Evolutionary conservation across 1,140 invertebrate genomes (phyloP).

Genomic region (Drosophila triauraria): DNA sequence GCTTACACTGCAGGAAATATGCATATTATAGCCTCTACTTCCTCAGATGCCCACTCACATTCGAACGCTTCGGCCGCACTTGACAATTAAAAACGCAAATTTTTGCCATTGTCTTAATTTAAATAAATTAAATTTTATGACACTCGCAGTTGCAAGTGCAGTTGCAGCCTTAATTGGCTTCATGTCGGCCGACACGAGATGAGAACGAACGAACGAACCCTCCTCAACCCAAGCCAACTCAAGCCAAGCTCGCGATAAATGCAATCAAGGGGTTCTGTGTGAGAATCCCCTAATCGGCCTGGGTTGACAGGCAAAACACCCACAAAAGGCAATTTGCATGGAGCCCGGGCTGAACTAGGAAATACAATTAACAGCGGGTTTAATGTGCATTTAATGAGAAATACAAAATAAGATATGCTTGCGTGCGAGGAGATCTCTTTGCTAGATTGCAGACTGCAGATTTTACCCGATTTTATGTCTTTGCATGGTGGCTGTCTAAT

Average conservation of each 20-base stretch:
- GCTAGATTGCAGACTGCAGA: slow-evolving; percentile 22
- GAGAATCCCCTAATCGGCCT: slow-evolving; percentile 31
- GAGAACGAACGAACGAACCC: slow-evolving; percentile 21
- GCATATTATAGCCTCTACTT: not conserved
- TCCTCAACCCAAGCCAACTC: not conserved
- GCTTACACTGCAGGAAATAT: not conserved
- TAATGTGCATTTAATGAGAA: slow-evolving; percentile 57
- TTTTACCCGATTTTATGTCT: slow-evolving; percentile 54
- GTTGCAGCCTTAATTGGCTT: slow-evolving; percentile 74
- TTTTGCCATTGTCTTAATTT: slow-evolving; percentile 81
- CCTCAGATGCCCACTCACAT: slow-evolving; percentile 3
- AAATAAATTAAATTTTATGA: slow-evolving; percentile 83
- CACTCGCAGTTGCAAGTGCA: slow-evolving; percentile 65
- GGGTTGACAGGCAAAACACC: slow-evolving; percentile 41
- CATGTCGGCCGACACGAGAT: slow-evolving; percentile 63
- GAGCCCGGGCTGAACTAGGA: slow-evolving; percentile 23
- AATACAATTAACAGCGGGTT: slow-evolving; percentile 61
- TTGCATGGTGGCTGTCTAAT: slow-evolving; percentile 56
- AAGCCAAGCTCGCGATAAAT: not conserved
- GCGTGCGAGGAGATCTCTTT: slow-evolving; percentile 47
- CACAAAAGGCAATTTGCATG: slow-evolving; percentile 44
- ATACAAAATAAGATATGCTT: slow-evolving; percentile 44
- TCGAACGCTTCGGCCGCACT: slow-evolving; percentile 21
- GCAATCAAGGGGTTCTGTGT: slow-evolving; percentile 17
- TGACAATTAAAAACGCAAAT: slow-evolving; percentile 82